These are phyloP conservation scores for Stigmatopora argus DNA, from an alignment of 2,113 vertebrate genomes.

Conservation along the genomic window DNA sequence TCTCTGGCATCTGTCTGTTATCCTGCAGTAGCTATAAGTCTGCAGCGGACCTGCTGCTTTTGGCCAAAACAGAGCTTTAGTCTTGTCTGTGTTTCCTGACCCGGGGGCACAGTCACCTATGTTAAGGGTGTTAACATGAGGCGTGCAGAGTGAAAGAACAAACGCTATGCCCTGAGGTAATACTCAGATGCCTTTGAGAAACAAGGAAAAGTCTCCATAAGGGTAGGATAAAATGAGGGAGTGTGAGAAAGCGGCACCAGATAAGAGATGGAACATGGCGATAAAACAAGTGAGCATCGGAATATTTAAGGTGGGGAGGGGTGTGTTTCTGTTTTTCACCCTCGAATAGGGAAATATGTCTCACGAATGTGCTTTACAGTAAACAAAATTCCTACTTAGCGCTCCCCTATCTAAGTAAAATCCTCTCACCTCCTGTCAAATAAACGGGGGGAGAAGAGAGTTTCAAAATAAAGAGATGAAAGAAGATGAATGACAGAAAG, in stretches of 20 bases:
- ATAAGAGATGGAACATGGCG: constrained; percentile 6
- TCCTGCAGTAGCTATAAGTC: constrained; percentile 29
- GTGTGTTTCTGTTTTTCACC: constrained; percentile 15
- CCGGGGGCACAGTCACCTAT: constrained; percentile 29
- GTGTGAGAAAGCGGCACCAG: constrained; percentile 26
- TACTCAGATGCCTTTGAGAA: constrained; percentile 45
- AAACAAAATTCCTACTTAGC: constrained; percentile 51
- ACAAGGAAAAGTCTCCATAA: constrained; percentile 23
- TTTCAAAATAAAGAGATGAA: constrained; percentile 39
- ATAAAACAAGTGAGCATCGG: constrained; percentile 17
- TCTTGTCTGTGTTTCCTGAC: constrained; percentile 54
- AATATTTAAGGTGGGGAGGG: constrained; percentile 16
- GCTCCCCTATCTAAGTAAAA: constrained; percentile 46
- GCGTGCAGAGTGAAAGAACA: constrained; percentile 41
- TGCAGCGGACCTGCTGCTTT: constrained; percentile 29
- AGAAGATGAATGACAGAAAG: constrained; percentile 33
- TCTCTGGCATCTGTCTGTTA: constrained; percentile 34
- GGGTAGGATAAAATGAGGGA: constrained; percentile 25
- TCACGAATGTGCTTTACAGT: constrained; percentile 55
- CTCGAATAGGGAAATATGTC: constrained; percentile 38
- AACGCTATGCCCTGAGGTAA: constrained; percentile 47
- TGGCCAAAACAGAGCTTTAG: constrained; percentile 56
- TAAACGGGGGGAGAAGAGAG: constrained; percentile 33
- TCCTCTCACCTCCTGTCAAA: constrained; percentile 53
- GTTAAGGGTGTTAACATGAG: constrained; percentile 46